phyloP scores from a whole-genome alignment of 1,140 invertebrate genomes.

The Dicyema japonicum region DNA sequence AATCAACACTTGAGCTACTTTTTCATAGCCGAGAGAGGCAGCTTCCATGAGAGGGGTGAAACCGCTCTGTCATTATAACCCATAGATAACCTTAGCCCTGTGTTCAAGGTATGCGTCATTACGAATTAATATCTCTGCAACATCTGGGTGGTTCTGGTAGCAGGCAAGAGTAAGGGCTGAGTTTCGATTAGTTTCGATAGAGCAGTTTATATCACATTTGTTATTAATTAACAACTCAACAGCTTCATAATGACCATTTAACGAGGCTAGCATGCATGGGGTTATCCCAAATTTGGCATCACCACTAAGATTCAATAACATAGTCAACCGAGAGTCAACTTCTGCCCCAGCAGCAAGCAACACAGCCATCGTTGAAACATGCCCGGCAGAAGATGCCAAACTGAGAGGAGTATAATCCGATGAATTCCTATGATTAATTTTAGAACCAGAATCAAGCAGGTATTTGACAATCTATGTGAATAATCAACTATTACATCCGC shows the following conservation, averaged over 20 bases:
- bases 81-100: slow-evolving; percentile 43
- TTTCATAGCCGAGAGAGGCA: slow-evolving; percentile 84
- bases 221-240: slow-evolving; percentile 75
- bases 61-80: slow-evolving; percentile 33
- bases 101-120: slow-evolving; percentile 92
- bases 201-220: slow-evolving; percentile 95
- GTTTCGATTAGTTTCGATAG: slow-evolving; percentile 95
- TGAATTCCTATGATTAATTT: slow-evolving; percentile 93
- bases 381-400: slow-evolving; percentile 77
- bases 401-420: slow-evolving; percentile 92
- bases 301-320: slow-evolving; percentile 34
- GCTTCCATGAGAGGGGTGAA: slow-evolving; percentile 94
- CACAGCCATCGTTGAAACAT: slow-evolving; percentile 86
- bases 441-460: slow-evolving; percentile 46
- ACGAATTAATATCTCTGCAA: slow-evolving; percentile 68
- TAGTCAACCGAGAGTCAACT: slow-evolving; percentile 44
- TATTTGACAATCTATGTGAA: slow-evolving; percentile 45
- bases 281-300: slow-evolving; percentile 86
- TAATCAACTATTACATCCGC: slow-evolving; percentile 30
- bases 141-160: slow-evolving; percentile 87
- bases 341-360: slow-evolving; percentile 67
- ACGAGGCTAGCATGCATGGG: slow-evolving; percentile 86
- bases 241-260: slow-evolving; percentile 97
- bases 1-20: slow-evolving; percentile 67
- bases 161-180: slow-evolving; percentile 89